Conservation (phyloP, 1,140 invertebrate species). For the Trachymyrmex septentrionalis region DNA sequence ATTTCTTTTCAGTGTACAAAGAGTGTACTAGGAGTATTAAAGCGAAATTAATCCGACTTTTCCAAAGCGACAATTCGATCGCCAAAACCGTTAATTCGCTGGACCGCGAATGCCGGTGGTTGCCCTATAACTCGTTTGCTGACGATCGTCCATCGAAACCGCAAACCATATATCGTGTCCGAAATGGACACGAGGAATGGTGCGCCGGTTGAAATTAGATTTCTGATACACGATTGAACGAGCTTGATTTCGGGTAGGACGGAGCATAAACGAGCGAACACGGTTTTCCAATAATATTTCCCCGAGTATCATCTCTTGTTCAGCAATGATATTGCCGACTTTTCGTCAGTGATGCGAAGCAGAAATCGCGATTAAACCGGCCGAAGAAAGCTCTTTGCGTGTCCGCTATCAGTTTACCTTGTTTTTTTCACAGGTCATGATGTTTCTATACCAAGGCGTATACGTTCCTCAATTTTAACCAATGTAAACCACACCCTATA, state of each 20-base stretch:
- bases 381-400: conserved; percentile 54
- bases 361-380: conserved; percentile 1
- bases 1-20: too few relatives aligned
- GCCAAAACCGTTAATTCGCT: conserved; percentile 14
- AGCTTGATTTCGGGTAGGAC: conserved; percentile 64
- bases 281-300: conserved; percentile 70
- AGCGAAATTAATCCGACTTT: not conserved
- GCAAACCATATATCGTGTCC: not conserved
- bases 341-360: not conserved
- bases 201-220: conserved; percentile 75
- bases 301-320: conserved; percentile 12
- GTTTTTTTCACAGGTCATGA: conserved; percentile 27
- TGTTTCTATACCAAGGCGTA: conserved; percentile 43
- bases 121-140: not conserved
- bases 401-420: conserved; percentile 62
- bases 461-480: conserved; percentile 48
- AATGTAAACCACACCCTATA: conserved; percentile 58
- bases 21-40: not conserved
- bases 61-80: not conserved
- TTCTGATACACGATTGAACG: conserved; percentile 74
- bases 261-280: conserved; percentile 17
- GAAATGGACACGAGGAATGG: conserved; percentile 6
- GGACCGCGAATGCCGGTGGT: not conserved
- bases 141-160: not conserved
- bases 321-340: conserved; percentile 48